Percentiles rank a stretch among this genome's conserved stretches.
Evolutionary conservation across 2,113 vertebrate genomes (phyloP).

Genomic region (Pycnonotus jocosus): DNA sequence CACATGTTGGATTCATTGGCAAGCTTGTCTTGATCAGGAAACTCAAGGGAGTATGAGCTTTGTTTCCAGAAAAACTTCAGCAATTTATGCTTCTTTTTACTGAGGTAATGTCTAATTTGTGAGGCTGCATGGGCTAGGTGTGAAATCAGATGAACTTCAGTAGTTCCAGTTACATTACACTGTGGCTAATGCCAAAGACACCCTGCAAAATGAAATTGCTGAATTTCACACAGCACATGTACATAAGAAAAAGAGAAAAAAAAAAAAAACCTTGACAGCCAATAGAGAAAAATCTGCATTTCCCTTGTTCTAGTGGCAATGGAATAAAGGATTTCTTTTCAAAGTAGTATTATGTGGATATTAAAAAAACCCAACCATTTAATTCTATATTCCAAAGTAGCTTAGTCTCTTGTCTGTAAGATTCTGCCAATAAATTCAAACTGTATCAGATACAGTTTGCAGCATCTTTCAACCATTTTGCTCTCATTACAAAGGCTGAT

Average conservation of each 20-base stretch:
- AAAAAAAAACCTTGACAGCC: not conserved
- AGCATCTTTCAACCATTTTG: conserved; percentile 11
- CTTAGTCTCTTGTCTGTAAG: not conserved
- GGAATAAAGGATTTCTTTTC: conserved; percentile 43
- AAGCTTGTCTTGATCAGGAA: not conserved
- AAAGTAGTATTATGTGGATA: conserved; percentile 42
- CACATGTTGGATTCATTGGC: rapidly evolving
- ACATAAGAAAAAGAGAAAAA: not conserved
- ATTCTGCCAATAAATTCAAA: conserved; percentile 33
- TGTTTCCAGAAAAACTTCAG: not conserved
- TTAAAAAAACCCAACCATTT: conserved; percentile 38
- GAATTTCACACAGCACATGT: conserved; percentile 31
- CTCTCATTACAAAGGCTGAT: not conserved
- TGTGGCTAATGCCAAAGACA: conserved; percentile 59
- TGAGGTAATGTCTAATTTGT: not conserved
- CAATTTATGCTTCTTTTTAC: not conserved
- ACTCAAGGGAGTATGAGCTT: not conserved
- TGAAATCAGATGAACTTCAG: conserved; percentile 60
- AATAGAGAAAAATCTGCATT: conserved; percentile 11
- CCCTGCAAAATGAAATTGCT: conserved; percentile 51
- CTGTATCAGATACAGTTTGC: conserved; percentile 32
- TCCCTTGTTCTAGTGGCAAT: conserved; percentile 1
- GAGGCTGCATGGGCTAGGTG: conserved; percentile 37
- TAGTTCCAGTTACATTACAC: conserved; percentile 17
- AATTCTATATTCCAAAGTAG: conserved; percentile 21